Evolutionary conservation across 2,797 vertebrate species (phyloP), one percentile per base, ranked within the genome.

Genomic region (Lagorchestes hirsutus): DNA sequence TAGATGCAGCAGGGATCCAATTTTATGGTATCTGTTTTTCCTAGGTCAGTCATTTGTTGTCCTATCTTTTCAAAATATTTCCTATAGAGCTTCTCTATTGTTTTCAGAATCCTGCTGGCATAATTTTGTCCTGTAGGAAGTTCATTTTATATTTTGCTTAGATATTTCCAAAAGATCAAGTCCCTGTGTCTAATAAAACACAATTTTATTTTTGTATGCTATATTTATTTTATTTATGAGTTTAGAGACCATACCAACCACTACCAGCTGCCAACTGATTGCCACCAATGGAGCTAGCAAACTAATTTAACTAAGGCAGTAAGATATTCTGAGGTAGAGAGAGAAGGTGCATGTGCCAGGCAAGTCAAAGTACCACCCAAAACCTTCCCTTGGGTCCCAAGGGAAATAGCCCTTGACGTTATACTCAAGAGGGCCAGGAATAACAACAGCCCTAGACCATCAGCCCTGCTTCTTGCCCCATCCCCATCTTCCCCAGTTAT

Each of bases 61-160:
- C 90, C 57, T 96, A 29, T 97, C 96, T 57, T 98, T 98, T 98
- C 93, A 59, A 97, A 97, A 96, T 97, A 87, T 96, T 98, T 98
- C 97, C 96, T 97, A 82, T 74, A 97, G 95, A 98, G 56, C 62
- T 93, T 97, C 92, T 98, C 97, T 95, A 92, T 97, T 97, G 93
- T 97, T 98, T 98, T 97, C 91, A 97, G 24, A 98, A 98, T 96
- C 96, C 91, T 95, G 67, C 91, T 98, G 96, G 91, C 91, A 96
- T 96, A 93, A 97, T 98, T 98, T 97, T 98, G 57, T 98, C 91
- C 59, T 97, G 96, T 40, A 90, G 2, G 3, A 55, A 91, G 96
- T 96, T 96, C 13, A 90, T 96, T 97, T 96, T 97, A 93, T 96
- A 98, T 95, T 95, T 87, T 94, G 82, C 40, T 90, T 95, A 97